These are phyloP conservation scores for Rhyacophila evoluta DNA, from an alignment of 2,888 invertebrate genomes.

Conservation along the genomic window DNA sequence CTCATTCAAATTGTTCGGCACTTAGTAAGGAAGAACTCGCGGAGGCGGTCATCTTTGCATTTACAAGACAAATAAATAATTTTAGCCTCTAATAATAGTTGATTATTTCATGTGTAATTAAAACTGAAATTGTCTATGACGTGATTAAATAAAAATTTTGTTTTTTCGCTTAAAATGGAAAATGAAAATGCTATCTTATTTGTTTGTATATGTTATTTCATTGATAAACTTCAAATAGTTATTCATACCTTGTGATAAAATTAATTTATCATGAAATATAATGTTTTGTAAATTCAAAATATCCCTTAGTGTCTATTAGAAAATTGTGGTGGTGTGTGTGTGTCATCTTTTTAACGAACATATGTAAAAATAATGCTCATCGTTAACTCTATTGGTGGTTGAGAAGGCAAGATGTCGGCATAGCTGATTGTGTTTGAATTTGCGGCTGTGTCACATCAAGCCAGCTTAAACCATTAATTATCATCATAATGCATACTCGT, in stretches of 20 bases:
- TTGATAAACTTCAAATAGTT: no score
- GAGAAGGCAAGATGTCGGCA: constrained; percentile 91
- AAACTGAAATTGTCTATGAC: no score
- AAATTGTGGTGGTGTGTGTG: no score
- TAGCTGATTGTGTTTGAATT: constrained; percentile 79
- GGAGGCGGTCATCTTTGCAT: constrained; percentile 9
- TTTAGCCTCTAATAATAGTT: neutral
- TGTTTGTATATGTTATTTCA: no score
- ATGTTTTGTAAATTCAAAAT: no score
- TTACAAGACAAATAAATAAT: neutral
- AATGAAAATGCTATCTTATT: no score
- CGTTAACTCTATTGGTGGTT: constrained; percentile 58
- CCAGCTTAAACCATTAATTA: constrained; percentile 76
- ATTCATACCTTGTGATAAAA: no score
- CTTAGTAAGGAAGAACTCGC: constrained; percentile 25
- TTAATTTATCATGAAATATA: no score
- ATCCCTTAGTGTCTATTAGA: no score
- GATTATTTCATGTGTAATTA: neutral
- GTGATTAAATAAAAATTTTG: no score
- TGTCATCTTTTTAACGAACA: neutral
- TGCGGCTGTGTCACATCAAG: constrained; percentile 88
- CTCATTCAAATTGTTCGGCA: constrained; percentile 43
- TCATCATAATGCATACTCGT: constrained; percentile 57
- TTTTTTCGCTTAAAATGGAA: no score
- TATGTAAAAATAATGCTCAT: neutral